Conservation (phyloP, 2,113 vertebrate species). For the Hydropotes inermis region DNA sequence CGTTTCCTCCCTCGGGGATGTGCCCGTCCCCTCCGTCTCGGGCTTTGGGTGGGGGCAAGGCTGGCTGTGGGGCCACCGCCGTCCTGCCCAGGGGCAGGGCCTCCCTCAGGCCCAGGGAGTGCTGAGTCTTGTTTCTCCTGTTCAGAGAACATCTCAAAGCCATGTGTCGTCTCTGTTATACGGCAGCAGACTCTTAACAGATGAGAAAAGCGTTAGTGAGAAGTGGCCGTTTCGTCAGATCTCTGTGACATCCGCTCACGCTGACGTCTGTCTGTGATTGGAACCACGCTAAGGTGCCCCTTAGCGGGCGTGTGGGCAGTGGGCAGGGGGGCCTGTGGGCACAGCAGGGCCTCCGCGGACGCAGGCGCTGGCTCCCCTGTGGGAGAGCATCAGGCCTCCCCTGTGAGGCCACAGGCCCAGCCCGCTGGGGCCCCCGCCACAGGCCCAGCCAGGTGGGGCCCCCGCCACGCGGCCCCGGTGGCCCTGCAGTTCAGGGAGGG, state of each 20-base stretch:
- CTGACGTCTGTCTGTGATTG: background rate
- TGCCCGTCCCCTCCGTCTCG: rapidly evolving
- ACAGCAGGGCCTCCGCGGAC: background rate
- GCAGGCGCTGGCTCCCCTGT: rapidly evolving
- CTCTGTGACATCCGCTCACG: rapidly evolving
- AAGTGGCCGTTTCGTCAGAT: rapidly evolving
- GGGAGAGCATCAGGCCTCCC: rapidly evolving
- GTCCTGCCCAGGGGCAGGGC: background rate
- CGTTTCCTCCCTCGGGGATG: background rate
- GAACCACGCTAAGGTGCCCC: rapidly evolving
- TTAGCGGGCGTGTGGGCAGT: rapidly evolving
- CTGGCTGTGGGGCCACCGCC: background rate
- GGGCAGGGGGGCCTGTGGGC: too few relatives aligned
- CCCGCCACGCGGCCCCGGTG: background rate
- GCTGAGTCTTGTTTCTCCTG: rapidly evolving
- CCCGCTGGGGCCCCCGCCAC: background rate
- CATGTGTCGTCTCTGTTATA: background rate
- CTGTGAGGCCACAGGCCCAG: background rate
- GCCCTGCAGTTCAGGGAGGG: background rate
- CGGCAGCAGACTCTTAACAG: background rate
- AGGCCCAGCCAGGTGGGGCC: background rate
- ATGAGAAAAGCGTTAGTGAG: background rate
- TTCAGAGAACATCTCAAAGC: background rate
- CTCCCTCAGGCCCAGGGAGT: background rate
- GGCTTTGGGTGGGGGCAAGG: rapidly evolving